Percentiles rank a stretch among this genome's conserved stretches.
These are phyloP conservation scores for Diarsia brunnea DNA, from an alignment of 2,888 invertebrate species.

Conservation along the genomic window DNA sequence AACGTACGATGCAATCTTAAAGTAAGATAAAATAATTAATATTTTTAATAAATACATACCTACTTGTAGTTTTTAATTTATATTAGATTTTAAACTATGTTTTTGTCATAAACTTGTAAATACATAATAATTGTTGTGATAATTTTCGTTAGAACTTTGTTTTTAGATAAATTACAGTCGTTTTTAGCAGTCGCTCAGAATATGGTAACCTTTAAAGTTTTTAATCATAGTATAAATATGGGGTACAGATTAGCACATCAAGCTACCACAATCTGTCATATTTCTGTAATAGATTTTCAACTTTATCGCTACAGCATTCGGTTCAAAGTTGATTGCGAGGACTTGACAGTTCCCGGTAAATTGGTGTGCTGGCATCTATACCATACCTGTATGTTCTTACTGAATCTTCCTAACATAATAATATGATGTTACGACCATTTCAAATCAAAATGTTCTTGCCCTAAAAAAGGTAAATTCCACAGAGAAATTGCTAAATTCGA, in stretches of 20 bases:
- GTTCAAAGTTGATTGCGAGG: too few species aligned
- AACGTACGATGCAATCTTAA: slow-evolving; percentile 50
- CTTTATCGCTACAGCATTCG: too few species aligned
- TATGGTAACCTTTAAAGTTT: not conserved
- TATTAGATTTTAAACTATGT: slow-evolving; percentile 57
- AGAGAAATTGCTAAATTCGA: slow-evolving; percentile 30
- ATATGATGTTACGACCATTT: not conserved
- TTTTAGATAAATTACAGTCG: slow-evolving; percentile 37
- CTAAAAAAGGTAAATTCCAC: not conserved
- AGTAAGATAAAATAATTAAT: slow-evolving; percentile 62
- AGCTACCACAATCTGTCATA: too few species aligned
- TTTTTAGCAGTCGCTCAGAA: slow-evolving; percentile 21
- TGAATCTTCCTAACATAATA: not conserved
- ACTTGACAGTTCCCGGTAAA: too few species aligned
- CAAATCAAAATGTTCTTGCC: slow-evolving; percentile 13
- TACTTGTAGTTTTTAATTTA: slow-evolving; percentile 64
- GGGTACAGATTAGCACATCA: too few species aligned
- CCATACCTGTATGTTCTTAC: not conserved
- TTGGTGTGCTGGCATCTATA: too few species aligned
- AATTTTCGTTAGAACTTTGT: slow-evolving; percentile 65
- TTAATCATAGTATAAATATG: not conserved
- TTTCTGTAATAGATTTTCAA: too few species aligned
- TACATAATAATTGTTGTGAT: slow-evolving; percentile 76
- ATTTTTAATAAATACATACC: slow-evolving; percentile 65
- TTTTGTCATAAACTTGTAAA: slow-evolving; percentile 66